Percentiles rank a stretch among this genome's conserved stretches.
These are phyloP conservation scores for Neomonachus schauinslandi DNA, from an alignment of 2,113 vertebrate genomes.

Conservation along the genomic window DNA sequence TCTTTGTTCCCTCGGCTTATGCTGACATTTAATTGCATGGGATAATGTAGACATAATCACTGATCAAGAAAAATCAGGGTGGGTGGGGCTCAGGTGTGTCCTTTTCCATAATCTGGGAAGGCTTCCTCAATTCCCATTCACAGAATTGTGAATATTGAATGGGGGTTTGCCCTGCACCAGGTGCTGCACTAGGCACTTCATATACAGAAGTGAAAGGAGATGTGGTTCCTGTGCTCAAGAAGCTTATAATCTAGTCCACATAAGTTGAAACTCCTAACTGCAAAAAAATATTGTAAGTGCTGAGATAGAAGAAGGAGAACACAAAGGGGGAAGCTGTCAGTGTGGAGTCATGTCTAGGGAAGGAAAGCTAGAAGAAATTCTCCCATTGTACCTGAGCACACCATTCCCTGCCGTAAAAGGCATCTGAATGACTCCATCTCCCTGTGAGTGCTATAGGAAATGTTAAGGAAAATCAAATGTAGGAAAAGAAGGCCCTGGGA, in stretches of 20 bases:
- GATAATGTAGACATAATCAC: constrained; percentile 5
- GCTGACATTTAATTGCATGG: neutral
- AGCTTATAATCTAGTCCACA: neutral
- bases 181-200: neutral
- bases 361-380: neutral
- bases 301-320: constrained; percentile 2
- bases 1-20: neutral
- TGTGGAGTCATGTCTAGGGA: neutral
- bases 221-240: neutral
- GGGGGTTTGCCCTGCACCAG: accelerated
- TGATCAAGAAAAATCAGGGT: neutral
- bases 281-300: neutral
- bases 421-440: neutral
- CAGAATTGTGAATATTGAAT: neutral
- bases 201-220: neutral
- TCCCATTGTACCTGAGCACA: neutral
- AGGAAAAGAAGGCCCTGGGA: neutral
- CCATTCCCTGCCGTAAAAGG: neutral
- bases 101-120: neutral
- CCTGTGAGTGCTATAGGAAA: neutral
- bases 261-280: neutral
- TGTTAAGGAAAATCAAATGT: neutral
- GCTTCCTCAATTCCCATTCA: neutral
- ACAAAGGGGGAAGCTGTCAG: neutral
- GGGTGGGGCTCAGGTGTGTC: neutral